A percentile compares a stretch with the other conserved stretches of the same genome.
phyloP scores from a whole-genome alignment of 2,888 invertebrate genomes.

The Ophioninae sp. region DNA sequence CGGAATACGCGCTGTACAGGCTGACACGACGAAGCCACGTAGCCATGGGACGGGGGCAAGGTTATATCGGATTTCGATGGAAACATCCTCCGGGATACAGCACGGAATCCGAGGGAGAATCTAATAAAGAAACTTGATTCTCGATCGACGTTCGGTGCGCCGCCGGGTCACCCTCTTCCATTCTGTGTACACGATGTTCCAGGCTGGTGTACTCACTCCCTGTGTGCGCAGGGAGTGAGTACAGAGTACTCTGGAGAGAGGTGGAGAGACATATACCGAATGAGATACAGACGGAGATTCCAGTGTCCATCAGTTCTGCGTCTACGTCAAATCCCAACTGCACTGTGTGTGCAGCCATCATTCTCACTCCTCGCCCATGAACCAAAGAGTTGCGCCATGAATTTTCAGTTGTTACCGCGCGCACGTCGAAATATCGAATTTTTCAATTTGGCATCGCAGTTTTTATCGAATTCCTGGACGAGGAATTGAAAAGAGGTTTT shows the following conservation, averaged over 20 bases:
- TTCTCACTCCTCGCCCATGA: background rate
- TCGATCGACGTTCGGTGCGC: constrained; percentile 57
- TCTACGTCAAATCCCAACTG: background rate
- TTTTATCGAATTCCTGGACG: constrained; percentile 19
- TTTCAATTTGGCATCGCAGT: constrained; percentile 28
- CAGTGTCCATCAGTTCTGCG: constrained; percentile 14
- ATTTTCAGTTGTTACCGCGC: constrained; percentile 32
- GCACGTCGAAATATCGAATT: constrained; percentile 5
- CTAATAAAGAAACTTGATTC: constrained; percentile 64
- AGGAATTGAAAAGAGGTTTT: background rate
- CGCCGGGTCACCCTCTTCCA: constrained; percentile 11
- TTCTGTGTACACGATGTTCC: background rate
- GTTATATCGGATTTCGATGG: constrained; percentile 63
- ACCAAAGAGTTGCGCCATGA: constrained; percentile 29
- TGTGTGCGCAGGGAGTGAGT: constrained; percentile 25
- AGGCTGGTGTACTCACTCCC: constrained; percentile 13
- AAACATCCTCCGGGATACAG: constrained; percentile 60
- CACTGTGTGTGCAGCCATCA: background rate
- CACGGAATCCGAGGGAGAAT: constrained; percentile 59
- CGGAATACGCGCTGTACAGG: constrained; percentile 2
- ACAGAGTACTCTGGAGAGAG: constrained; percentile 21
- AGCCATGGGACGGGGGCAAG: constrained; percentile 9
- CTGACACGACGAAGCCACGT: background rate
- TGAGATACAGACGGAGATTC: constrained; percentile 28
- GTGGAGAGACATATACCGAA: constrained; percentile 8